Conservation (phyloP, 1,140 invertebrate genomes). For the fruit fly (Drosophila melanogaster) region DNA sequence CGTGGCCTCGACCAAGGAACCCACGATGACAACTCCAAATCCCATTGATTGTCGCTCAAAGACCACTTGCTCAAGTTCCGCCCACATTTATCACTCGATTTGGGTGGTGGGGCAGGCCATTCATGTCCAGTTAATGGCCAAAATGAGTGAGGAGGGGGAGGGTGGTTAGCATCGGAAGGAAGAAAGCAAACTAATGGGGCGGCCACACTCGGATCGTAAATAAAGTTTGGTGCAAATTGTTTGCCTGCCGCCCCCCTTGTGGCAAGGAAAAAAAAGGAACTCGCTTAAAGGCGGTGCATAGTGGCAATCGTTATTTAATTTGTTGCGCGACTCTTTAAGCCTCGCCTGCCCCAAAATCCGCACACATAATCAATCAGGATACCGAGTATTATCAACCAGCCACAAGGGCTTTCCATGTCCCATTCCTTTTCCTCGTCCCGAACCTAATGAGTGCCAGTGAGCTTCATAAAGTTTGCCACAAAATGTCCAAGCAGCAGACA, state of each 20-base stretch:
- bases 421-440: background rate
- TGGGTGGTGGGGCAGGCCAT: conserved; percentile 17
- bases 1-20: conserved; percentile 1
- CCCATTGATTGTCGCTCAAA: conserved; percentile 51
- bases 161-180: conserved; percentile 14
- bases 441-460: conserved; percentile 71
- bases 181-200: conserved; percentile 49
- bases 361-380: conserved; percentile 69
- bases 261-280: background rate
- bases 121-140: conserved; percentile 60
- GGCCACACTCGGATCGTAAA: conserved; percentile 54
- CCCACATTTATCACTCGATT: conserved; percentile 49
- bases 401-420: conserved; percentile 16
- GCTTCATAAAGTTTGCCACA: conserved; percentile 40
- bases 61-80: conserved; percentile 43
- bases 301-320: conserved; percentile 63
- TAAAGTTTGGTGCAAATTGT: conserved; percentile 48
- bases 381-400: conserved; percentile 31
- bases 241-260: conserved; percentile 10
- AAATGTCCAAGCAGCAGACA: conserved; percentile 36
- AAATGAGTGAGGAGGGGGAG: conserved; percentile 13
- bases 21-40: conserved; percentile 42
- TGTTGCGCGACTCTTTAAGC: conserved; percentile 57
- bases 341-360: conserved; percentile 49
- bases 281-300: conserved; percentile 51